Evolutionary conservation across 2,797 vertebrate genomes (phyloP).

Genomic region (Lepilemur septentrionalis): DNA sequence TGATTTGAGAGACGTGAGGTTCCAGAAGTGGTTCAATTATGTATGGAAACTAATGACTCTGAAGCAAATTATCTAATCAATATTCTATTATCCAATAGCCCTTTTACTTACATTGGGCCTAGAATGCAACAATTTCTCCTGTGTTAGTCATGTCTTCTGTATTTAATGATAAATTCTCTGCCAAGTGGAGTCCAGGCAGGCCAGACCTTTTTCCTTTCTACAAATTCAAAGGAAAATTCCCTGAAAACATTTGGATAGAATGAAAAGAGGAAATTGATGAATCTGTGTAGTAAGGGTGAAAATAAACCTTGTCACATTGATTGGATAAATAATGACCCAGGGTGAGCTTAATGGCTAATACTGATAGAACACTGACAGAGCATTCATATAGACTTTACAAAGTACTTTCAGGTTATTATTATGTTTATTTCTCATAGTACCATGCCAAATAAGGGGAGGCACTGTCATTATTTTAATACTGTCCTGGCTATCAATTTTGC

Average conservation of each 20-base stretch:
- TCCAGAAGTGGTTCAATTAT: conserved; percentile 52
- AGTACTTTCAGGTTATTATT: background rate
- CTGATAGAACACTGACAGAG: background rate
- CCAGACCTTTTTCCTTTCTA: conserved; percentile 48
- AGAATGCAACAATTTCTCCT: conserved; percentile 43
- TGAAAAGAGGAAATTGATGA: background rate
- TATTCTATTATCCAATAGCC: conserved; percentile 66
- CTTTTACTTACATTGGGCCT: background rate
- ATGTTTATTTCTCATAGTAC: background rate
- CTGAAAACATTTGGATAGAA: conserved; percentile 33
- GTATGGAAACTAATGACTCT: conserved; percentile 53
- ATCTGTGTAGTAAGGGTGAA: background rate
- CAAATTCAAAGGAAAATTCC: conserved; percentile 48
- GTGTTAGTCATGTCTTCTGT: conserved; percentile 38
- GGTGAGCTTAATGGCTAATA: background rate
- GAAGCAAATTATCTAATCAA: conserved; percentile 72
- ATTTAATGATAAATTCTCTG: conserved; percentile 64
- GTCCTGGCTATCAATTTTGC: background rate
- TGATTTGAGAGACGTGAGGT: conserved; percentile 29
- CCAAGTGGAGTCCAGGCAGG: background rate
- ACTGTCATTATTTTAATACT: background rate
- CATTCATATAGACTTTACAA: background rate
- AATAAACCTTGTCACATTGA: background rate
- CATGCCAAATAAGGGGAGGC: background rate
- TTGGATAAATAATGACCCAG: background rate